A percentile compares a stretch with the other conserved stretches of the same genome.
Evolutionary conservation across 1,140 invertebrate genomes (phyloP).

Genomic region (Ostrea edulis): DNA sequence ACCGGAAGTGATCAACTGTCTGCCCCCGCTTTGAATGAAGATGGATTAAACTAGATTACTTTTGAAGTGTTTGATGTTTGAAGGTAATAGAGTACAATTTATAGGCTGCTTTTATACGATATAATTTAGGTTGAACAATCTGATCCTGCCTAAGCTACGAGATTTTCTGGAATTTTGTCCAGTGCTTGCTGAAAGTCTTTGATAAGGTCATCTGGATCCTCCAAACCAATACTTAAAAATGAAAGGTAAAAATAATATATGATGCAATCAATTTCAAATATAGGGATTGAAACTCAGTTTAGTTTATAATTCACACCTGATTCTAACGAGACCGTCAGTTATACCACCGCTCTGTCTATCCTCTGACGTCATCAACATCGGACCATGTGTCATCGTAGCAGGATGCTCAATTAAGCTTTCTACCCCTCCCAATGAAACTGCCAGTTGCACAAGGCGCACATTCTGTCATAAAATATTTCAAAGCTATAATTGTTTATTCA

Average conservation of each 20-base stretch:
- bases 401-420: slow-evolving; percentile 88
- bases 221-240: slow-evolving; percentile 89
- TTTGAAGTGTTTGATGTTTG: not conserved
- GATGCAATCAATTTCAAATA: not conserved
- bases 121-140: not conserved
- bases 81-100: not conserved
- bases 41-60: slow-evolving; percentile 6
- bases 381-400: slow-evolving; percentile 80
- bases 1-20: not conserved
- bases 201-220: slow-evolving; percentile 91
- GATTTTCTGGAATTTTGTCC: slow-evolving; percentile 63
- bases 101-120: not conserved
- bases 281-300: not conserved
- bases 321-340: slow-evolving; percentile 89
- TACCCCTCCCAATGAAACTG: slow-evolving; percentile 96
- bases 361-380: slow-evolving; percentile 81
- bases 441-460: slow-evolving; percentile 84
- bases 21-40: not conserved
- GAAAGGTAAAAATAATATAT: not conserved
- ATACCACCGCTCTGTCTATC: slow-evolving; percentile 89
- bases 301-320: slow-evolving; percentile 79
- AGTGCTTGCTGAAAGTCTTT: slow-evolving; percentile 90
- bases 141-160: not conserved
- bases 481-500: too few relatives aligned
- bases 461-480: slow-evolving; percentile 58